Evolutionary conservation across 2,888 invertebrate species (phyloP), one percentile per base, ranked within the genome.

Genomic region (Dromius quadrimaculatus): DNA sequence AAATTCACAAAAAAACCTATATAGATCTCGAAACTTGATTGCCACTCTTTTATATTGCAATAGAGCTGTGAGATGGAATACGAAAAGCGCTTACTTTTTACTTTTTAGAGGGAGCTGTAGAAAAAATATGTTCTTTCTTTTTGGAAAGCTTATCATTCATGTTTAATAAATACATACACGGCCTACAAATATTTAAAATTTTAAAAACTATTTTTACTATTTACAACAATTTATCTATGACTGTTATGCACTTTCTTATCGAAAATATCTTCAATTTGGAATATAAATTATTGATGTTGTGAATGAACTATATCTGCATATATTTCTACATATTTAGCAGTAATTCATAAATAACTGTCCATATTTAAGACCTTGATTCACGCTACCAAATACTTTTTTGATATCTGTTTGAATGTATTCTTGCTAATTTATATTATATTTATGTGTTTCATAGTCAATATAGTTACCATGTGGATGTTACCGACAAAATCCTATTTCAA

Each of bases 201-300:
- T 59, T 8, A 59, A 59, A 6, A 59, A 34, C 34, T 59, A 59
- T 59, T 59, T 59, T 59, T 59, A 59, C 34, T 59, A 59, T n/a
- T 13, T 36, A 59, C 32, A 23, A 32, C 54, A 15, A 57, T 36
- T 59, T 59, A 59, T 59, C 59, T 59, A 59, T 59, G 59, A 36
- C 59, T 59, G 59, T 59, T 59, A 28, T 36, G 59, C 59, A 59
- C 59, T 59, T 59, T 54, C 11, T 54, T 28, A 13, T 47, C 23
- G 22, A 47, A 45, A 47, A 2, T 47, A 47, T n/a, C n/a, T n/a
- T n/a, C n/a, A n/a, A n/a, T n/a, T n/a, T n/a, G n/a, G 11, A 36
- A 22, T 47, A 9, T 20, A 22, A 20, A 22, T 47, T 20, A 36
- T 36, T 36, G 36, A 11, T 36, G 36, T 36, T 41, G 41, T 41